phyloP scores from a whole-genome alignment of 2,113 vertebrate species.

The Columba livia region DNA sequence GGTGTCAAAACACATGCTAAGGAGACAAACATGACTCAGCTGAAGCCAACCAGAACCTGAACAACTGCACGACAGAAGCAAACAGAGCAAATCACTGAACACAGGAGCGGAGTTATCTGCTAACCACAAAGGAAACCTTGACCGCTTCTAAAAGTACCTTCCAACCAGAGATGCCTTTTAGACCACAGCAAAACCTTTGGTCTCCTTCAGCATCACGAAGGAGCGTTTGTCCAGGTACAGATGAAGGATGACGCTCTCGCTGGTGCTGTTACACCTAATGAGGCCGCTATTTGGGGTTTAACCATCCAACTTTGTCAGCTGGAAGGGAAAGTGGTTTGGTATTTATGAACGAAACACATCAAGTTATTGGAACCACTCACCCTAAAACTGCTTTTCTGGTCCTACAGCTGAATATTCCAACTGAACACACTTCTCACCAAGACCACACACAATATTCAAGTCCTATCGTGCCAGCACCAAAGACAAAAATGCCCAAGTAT shows the following conservation, averaged over 20 bases:
- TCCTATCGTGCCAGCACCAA: rapidly evolving
- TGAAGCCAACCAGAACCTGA: neutral
- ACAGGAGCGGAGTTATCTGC: neutral
- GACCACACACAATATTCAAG: neutral
- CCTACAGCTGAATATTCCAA: neutral
- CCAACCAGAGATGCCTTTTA: neutral
- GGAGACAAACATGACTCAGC: neutral
- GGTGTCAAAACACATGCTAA: neutral
- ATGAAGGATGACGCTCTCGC: neutral
- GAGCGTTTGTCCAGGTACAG: rapidly evolving
- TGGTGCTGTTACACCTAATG: neutral
- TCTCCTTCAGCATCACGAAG: neutral
- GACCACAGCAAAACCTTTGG: neutral
- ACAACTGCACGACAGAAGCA: neutral
- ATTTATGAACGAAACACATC: neutral
- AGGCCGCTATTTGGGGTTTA: neutral
- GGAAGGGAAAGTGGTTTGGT: neutral
- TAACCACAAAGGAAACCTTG: constrained; percentile 38
- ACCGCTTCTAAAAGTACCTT: neutral
- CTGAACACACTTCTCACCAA: neutral
- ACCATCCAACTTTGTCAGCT: neutral
- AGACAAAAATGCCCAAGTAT: neutral
- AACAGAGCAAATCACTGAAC: neutral
- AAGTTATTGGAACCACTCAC: neutral
- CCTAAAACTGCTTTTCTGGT: neutral